Evolutionary conservation across 53 echinoderm and acorn worm species (phyloP).

Genomic region (Luidia sarsii): DNA sequence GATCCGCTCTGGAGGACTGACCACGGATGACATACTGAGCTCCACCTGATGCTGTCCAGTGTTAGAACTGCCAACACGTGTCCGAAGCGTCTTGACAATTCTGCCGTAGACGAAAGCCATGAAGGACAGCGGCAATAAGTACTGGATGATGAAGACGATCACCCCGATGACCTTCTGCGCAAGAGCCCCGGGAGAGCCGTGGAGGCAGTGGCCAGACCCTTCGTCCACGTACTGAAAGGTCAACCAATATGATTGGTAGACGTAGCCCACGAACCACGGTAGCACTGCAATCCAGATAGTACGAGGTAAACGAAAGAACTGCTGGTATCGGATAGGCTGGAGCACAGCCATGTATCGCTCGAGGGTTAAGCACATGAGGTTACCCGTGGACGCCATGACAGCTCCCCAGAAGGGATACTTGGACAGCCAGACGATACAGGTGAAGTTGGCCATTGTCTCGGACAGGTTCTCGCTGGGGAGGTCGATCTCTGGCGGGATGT

Average conservation of each 20-base stretch:
- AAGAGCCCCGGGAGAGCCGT: background rate
- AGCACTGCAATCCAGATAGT: background rate
- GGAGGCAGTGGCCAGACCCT: background rate
- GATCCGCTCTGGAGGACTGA: too few species aligned
- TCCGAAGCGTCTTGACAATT: background rate
- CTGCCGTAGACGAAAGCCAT: slow-evolving; percentile 24
- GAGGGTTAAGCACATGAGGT: slow-evolving; percentile 23
- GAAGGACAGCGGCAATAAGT: slow-evolving; percentile 24
- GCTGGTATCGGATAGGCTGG: slow-evolving; percentile 1
- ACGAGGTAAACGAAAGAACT: background rate
- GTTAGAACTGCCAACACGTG: too few species aligned
- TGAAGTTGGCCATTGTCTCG: background rate
- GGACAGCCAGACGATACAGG: slow-evolving; percentile 20
- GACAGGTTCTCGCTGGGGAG: background rate
- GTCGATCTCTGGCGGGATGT: background rate
- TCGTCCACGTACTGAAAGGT: background rate
- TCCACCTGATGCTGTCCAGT: too few species aligned
- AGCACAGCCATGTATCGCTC: slow-evolving; percentile 39
- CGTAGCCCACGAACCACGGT: slow-evolving; percentile 14
- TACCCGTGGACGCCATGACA: slow-evolving; percentile 22
- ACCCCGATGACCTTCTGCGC: slow-evolving; percentile 1
- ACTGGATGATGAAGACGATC: slow-evolving; percentile 20
- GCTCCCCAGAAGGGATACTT: slow-evolving; percentile 15
- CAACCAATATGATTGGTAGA: slow-evolving; percentile 12
- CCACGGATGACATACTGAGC: too few species aligned